Base-by-base conservation (phyloP, 2,888 invertebrate species). In the Phyllotreta striolata region DNA sequence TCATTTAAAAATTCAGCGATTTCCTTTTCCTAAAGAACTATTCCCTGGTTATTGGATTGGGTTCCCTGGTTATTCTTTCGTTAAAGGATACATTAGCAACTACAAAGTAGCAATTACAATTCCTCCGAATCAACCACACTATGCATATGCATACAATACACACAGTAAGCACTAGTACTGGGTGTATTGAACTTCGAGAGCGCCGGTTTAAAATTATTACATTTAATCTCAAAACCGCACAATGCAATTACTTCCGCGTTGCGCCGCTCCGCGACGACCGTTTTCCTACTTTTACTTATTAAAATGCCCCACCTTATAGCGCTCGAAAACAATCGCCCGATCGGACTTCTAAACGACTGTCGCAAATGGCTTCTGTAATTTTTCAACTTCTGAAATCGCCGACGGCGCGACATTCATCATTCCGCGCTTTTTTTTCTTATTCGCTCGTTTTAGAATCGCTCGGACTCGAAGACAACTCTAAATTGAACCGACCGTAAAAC, bases 331-430 rank as follows among this genome's bases (percentile, higher is more conserved):
- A 49, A 49, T 49, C 10, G 49, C 34, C n/a, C 49, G n/a, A 49
- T 49, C 49, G n/a, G 37, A 24, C 24, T 24, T 24, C 35, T 35
- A 8, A 35, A 10, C 12, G 49, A 49, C 14, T 24, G 49, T 49
- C 49, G 37, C 35, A 49, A 49, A 49, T 49, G 12, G 49, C 49
- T 49, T 49, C 49, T 35, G 49, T 35, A 35, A 49, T 49, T 49
- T 49, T 49, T 49, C n/a, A 49, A 49, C 49, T 49, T 35, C 35
- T 49, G n/a, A 49, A 49, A 35, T 12, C 6, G 49, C 49, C 49
- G 49, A 3, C 8, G 49, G n/a, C n/a, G 12, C 34, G n/a, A 24
- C 24, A 49, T 49, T 49, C 12, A 49, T 49, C 49, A 49, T 49
- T 49, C 37, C 6, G n/a, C 24, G 24, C 24, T 24, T 24, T 24